A percentile compares a stretch with the other conserved stretches of the same genome.
Conservation (phyloP, 1,140 invertebrate species). For the Brachionus paranguensis region DNA sequence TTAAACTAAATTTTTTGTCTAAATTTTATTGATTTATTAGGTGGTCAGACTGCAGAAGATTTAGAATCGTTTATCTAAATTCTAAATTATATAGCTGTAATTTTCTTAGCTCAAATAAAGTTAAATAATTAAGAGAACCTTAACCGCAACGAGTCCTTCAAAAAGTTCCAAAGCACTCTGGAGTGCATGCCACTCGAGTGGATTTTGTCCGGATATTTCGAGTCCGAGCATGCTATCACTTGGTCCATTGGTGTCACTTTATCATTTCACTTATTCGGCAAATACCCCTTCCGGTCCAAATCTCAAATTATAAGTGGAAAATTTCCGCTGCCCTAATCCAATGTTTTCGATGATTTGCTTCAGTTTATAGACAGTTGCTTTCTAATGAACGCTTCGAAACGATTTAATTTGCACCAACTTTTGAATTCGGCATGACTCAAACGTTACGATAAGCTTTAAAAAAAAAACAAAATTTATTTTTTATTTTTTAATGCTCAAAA, state of each 20-base stretch:
- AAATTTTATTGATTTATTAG: too few relatives aligned
- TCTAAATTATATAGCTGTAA: too few relatives aligned
- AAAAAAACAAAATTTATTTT: background rate
- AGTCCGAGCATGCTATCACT: conserved; percentile 20
- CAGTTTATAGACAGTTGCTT: conserved; percentile 38
- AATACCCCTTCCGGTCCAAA: conserved; percentile 29
- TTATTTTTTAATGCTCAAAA: background rate
- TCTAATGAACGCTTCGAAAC: conserved; percentile 28
- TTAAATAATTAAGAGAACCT: too few relatives aligned
- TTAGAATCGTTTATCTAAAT: too few relatives aligned
- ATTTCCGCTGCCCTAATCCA: conserved; percentile 31
- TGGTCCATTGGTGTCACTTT: conserved; percentile 39
- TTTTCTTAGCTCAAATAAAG: too few relatives aligned
- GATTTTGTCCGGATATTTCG: conserved; percentile 7
- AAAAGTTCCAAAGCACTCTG: conserved; percentile 33
- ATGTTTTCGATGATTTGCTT: conserved; percentile 24
- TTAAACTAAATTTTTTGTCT: too few relatives aligned
- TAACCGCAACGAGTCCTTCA: background rate
- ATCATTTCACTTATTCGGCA: conserved; percentile 20
- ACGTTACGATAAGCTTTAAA: conserved; percentile 12
- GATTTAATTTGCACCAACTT: conserved; percentile 31
- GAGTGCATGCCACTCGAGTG: conserved; percentile 38
- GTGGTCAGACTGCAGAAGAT: too few relatives aligned
- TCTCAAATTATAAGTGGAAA: conserved; percentile 35
- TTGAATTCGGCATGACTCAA: conserved; percentile 27